A percentile compares a stretch with the other conserved stretches of the same genome.
Conservation (phyloP, 2,797 vertebrate species). For the Orestias chungarensis region DNA sequence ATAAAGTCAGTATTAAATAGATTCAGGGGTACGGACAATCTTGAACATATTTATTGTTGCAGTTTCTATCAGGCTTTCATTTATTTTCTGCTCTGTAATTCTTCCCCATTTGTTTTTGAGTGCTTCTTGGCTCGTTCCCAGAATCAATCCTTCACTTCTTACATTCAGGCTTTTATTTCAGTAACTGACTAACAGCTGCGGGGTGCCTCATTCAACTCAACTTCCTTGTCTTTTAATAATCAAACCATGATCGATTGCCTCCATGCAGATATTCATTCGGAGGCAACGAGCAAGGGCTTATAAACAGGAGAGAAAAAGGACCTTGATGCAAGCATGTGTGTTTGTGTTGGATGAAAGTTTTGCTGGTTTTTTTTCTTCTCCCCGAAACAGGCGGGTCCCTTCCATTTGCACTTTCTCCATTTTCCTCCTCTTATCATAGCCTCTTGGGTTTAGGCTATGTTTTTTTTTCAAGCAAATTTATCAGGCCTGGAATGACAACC, state of each 20-base stretch:
- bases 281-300: conserved; percentile 44
- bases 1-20: conserved; percentile 56
- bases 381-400: conserved; percentile 47
- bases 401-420: conserved; percentile 37
- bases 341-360: conserved; percentile 40
- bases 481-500: conserved; percentile 69
- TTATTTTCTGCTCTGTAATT: conserved; percentile 24
- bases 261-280: conserved; percentile 54
- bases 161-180: conserved; percentile 60
- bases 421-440: conserved; percentile 54
- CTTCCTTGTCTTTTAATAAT: conserved; percentile 74
- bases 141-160: conserved; percentile 72
- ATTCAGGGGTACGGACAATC: conserved; percentile 63
- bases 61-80: conserved; percentile 48
- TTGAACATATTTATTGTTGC: conserved; percentile 56
- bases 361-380: conserved; percentile 35
- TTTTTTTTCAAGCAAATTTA: conserved; percentile 65
- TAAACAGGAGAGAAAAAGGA: conserved; percentile 32
- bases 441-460: conserved; percentile 64
- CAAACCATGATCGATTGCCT: conserved; percentile 76
- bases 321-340: conserved; percentile 10
- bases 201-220: conserved; percentile 76
- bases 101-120: conserved; percentile 39
- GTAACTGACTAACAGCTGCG: conserved; percentile 60
- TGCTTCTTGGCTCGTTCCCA: conserved; percentile 62